These are phyloP conservation scores for Oligia latruncula DNA, from an alignment of 2,888 invertebrate genomes.

Conservation along the genomic window DNA sequence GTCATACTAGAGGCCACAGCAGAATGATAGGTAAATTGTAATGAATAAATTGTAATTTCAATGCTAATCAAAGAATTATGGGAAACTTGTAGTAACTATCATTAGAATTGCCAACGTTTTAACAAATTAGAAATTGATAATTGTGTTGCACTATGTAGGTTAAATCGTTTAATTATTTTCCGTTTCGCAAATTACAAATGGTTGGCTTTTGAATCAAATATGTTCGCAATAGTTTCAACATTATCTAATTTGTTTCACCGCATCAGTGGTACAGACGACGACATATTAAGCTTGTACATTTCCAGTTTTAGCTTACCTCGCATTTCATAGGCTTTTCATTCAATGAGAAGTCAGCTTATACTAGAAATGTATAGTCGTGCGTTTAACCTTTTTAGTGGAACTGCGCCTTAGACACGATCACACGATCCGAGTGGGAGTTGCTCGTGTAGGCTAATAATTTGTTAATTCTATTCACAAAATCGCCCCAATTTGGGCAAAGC, in stretches of 20 bases:
- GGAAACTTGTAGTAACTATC: conserved; percentile 3
- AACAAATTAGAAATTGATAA: conserved; percentile 45
- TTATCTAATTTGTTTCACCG: conserved; percentile 39
- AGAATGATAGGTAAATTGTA: conserved; percentile 1
- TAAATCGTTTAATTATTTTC: conserved; percentile 45
- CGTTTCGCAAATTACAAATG: conserved; percentile 48
- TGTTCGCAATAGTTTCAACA: conserved; percentile 44
- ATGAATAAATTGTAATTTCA: conserved; percentile 17
- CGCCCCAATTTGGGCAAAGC: conserved; percentile 48
- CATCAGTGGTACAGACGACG: conserved; percentile 10
- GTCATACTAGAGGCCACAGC: background rate
- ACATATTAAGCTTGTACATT: background rate
- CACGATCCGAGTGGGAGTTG: conserved; percentile 49
- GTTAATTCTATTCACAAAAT: conserved; percentile 48
- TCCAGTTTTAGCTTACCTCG: background rate
- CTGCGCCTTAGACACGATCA: conserved; percentile 31
- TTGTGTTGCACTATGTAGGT: conserved; percentile 41
- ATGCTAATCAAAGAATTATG: conserved; percentile 12
- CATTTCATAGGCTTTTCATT: background rate
- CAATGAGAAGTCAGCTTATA: background rate
- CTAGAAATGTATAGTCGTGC: background rate
- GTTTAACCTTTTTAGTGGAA: conserved; percentile 48
- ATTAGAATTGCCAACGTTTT: conserved; percentile 14
- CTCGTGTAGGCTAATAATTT: conserved; percentile 57
- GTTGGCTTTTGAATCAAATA: conserved; percentile 29